These are phyloP conservation scores for Synanthedon tipuliformis DNA, from an alignment of 2,888 invertebrate genomes.

Conservation along the genomic window DNA sequence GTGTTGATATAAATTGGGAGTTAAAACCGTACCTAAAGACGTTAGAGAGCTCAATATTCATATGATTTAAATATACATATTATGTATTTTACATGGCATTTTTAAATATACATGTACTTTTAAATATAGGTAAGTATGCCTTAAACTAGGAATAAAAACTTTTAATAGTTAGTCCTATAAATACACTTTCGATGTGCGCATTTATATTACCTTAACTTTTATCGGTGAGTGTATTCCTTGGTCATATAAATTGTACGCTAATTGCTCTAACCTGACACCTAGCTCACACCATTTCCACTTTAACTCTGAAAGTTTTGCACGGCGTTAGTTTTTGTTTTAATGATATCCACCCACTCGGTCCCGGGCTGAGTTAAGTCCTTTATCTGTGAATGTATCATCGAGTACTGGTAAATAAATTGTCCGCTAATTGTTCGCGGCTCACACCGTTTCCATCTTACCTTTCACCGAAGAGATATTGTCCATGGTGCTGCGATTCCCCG, in stretches of 20 bases:
- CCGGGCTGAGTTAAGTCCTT: background rate
- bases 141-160: no score
- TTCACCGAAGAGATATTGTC: constrained; percentile 70
- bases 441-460: constrained; percentile 30
- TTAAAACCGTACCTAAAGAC: no score
- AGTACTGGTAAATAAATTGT: background rate
- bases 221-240: background rate
- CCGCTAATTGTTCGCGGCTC: background rate
- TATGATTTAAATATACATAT: no score
- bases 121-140: no score
- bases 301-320: background rate
- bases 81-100: no score
- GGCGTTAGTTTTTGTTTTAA: background rate
- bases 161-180: no score
- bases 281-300: background rate
- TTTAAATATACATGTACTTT: no score
- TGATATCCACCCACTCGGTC: background rate
- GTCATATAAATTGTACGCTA: background rate
- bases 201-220: background rate
- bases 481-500: constrained; percentile 62
- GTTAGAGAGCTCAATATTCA: no score
- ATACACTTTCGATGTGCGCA: no score
- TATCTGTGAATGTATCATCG: background rate
- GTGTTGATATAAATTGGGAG: no score
- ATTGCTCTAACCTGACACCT: background rate